Conservation (phyloP, 2,888 invertebrate genomes). For the Trichacis sp. region DNA sequence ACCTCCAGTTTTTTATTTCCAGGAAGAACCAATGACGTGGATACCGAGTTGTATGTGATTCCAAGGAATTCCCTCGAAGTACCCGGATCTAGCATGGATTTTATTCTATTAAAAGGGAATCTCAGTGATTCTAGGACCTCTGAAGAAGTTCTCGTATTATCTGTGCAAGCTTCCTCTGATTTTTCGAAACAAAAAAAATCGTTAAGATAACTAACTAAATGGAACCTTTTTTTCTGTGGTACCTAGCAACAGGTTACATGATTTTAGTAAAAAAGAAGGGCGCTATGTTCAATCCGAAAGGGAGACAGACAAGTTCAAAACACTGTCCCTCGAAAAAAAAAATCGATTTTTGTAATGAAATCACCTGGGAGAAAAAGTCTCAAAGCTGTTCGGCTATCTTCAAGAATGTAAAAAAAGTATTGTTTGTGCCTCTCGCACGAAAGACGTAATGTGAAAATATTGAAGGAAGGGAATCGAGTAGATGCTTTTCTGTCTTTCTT, state of each 20-base stretch:
- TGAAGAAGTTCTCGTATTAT: neutral
- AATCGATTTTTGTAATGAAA: neutral
- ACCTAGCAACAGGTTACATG: conserved; percentile 1
- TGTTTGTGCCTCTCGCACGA: too few relatives aligned
- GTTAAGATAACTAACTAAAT: neutral
- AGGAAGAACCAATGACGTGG: too few relatives aligned
- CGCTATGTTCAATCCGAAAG: neutral
- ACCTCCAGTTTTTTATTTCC: too few relatives aligned
- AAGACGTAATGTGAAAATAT: too few relatives aligned
- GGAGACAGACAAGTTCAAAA: conserved; percentile 6
- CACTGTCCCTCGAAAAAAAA: neutral
- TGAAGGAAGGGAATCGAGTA: too few relatives aligned
- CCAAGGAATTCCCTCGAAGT: neutral
- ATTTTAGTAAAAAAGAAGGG: conserved; percentile 12
- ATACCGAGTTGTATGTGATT: neutral
- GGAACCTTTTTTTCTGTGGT: neutral
- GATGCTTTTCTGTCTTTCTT: too few relatives aligned
- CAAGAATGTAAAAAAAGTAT: too few relatives aligned
- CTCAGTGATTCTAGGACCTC: neutral
- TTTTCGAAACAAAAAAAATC: neutral
- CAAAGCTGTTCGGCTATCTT: neutral
- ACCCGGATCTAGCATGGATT: neutral
- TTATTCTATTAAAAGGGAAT: neutral
- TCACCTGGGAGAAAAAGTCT: neutral
- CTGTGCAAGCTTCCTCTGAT: neutral